These are phyloP conservation scores for Sisyra nigra DNA, from an alignment of 2,888 invertebrate species.

Conservation along the genomic window DNA sequence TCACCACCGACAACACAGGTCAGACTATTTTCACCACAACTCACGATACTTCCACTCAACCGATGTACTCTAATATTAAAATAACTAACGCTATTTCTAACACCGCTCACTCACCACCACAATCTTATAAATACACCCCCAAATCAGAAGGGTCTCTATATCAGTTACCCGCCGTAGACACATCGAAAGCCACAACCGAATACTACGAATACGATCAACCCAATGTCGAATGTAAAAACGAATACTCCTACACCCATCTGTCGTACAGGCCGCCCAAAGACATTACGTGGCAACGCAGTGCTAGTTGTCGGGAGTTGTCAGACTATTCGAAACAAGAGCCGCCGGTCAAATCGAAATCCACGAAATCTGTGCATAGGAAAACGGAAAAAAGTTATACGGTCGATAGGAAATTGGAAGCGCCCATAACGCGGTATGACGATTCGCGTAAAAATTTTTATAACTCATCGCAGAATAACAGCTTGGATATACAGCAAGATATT, in stretches of 20 bases:
- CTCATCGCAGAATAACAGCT: slow-evolving; percentile 40
- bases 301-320: slow-evolving; percentile 67
- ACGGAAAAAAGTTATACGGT: slow-evolving; percentile 23
- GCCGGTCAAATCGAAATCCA: slow-evolving; percentile 44
- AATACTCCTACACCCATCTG: slow-evolving; percentile 16
- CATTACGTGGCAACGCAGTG: slow-evolving; percentile 52
- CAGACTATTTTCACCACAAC: slow-evolving; percentile 18
- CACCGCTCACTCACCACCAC: slow-evolving; percentile 10
- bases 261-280: slow-evolving; percentile 18
- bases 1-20: slow-evolving; percentile 29
- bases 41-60: slow-evolving; percentile 24
- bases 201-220: slow-evolving; percentile 12
- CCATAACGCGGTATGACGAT: slow-evolving; percentile 57
- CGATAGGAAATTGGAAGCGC: slow-evolving; percentile 42
- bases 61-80: slow-evolving; percentile 38
- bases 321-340: slow-evolving; percentile 60
- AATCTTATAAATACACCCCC: slow-evolving; percentile 18
- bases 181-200: slow-evolving; percentile 14
- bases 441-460: slow-evolving; percentile 43
- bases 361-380: slow-evolving; percentile 23
- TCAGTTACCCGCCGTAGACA: slow-evolving; percentile 15
- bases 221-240: slow-evolving; percentile 19
- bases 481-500: slow-evolving; percentile 52
- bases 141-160: slow-evolving; percentile 36
- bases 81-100: slow-evolving; percentile 16